Base-by-base conservation (phyloP, 2,888 invertebrate genomes). In the Sceliomorpha sp. region DNA sequence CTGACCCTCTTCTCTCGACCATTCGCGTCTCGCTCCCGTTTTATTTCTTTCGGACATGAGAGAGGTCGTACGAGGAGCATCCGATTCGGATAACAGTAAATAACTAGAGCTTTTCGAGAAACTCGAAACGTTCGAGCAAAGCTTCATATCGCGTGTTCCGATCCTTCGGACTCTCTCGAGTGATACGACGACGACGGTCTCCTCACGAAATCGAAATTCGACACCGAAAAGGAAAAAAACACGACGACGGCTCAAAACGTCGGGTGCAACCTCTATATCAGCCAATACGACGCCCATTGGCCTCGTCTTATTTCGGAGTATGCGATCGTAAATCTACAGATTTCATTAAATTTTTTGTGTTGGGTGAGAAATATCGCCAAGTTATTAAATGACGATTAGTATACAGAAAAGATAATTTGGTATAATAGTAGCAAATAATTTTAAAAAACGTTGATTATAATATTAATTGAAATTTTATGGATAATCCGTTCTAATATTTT, bases 71-170 rank as follows among this genome's bases (percentile, higher is more conserved):
- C 64, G 71, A 68, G 70, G 70, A 74, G 73, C 66, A 74, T 70
- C 68, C 67, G 74, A 74, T 74, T 73, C 77, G 74, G 73, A 74
- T 80, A 78, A 73, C 80, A 75, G 80, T 80, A 80, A 82, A 81
- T 81, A 83, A 82, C 79, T 74, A 78, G 73, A 79, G 78, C 75
- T 75, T 68, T 73, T 79, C 70, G 70, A 78, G 81, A 75, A 79
- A 80, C 72, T 76, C 73, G 73, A 80, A 73, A 69, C 73, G 45
- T 44, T 20, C 55, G 51, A 51, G 44, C 40, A 29, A 24, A 26
- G 31, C 39, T 45, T 29, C 50, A 45, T 37, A 39, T 47, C 31
- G 59, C 45, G 59, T 63, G 70, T 50, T 36, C 47, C 40, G 55
- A 60, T 47, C 64, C 72, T 48, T 58, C 58, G 34, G 34, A 50